These are phyloP conservation scores for Drosophila mojavensis DNA, from an alignment of 1,140 invertebrate species.

Conservation along the genomic window DNA sequence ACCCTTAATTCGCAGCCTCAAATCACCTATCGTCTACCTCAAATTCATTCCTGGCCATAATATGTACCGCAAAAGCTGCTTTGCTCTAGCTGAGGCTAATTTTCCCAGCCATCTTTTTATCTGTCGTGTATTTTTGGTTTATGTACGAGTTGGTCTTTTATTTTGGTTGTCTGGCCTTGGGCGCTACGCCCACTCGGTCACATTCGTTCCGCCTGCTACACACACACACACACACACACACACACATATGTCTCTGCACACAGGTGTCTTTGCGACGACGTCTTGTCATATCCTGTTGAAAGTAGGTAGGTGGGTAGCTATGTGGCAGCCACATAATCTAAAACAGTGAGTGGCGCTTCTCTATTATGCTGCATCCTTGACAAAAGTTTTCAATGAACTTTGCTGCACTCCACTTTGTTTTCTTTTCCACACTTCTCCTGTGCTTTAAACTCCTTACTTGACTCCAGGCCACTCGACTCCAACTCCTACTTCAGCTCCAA, in stretches of 20 bases:
- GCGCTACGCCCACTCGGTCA: conserved; percentile 1
- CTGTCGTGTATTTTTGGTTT: conserved; percentile 43
- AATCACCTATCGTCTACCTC: too few species aligned
- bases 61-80: neutral
- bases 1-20: too few species aligned
- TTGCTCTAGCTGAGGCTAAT: neutral
- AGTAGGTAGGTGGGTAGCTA: conserved; percentile 4
- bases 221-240: conserved; percentile 5
- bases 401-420: conserved; percentile 39
- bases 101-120: conserved; percentile 30
- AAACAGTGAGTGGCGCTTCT: conserved; percentile 14
- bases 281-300: conserved; percentile 41
- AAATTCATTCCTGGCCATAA: neutral
- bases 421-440: conserved; percentile 31
- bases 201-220: conserved; percentile 2
- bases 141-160: conserved; percentile 13
- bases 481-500: neutral
- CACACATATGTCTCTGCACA: neutral
- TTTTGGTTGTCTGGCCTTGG: conserved; percentile 45
- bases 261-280: conserved; percentile 51
- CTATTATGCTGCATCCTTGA: conserved; percentile 16
- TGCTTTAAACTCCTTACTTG: neutral
- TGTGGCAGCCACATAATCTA: conserved; percentile 27
- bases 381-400: conserved; percentile 50
- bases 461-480: conserved; percentile 6